Base-by-base conservation (phyloP, 2,888 invertebrate genomes). In the Hofmannophila pseudospretella region DNA sequence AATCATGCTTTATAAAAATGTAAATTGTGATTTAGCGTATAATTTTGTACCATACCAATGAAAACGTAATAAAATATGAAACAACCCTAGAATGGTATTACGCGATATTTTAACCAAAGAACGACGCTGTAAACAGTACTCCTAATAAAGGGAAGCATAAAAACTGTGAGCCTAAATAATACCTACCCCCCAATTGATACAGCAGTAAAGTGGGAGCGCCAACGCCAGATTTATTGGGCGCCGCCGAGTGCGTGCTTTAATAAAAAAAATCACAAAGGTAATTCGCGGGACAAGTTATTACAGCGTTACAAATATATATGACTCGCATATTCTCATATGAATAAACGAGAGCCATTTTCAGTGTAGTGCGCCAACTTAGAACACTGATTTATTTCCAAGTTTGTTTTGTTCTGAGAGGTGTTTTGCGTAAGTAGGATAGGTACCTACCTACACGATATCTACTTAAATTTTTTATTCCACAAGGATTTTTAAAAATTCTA, bases 211-310 rank as follows among this genome's bases (percentile, higher is more conserved):
- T 72, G 73, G 72, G 73, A 65, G 69, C 67, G 77, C 75, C 74
- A 70, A 61, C 73, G 67, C 54, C 67, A 74, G 76, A 85, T 84
- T 82, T 85, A 85, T 82, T 70, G 66, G 82, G 80, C 82, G 81
- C 81, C 81, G 67, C 60, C 55, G 61, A 67, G 70, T 74, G 79
- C 70, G 80, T 76, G 75, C 71, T 72, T 78, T 75, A 73, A 78
- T 78, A 81, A 81, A 82, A 80, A 34, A 75, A 75, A 78, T 67
- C 74, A 72, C 71, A 74, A 73, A 80, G 81, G 85, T 84, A 81
- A 82, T 79, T 81, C 76, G 58, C 67, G 68, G 68, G 71, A 79
- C 77, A 81, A 79, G 70, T 84, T 85, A 84, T 80, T 75, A 72
- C 80, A 45, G 53, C 49, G 57, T 67, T 67, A 63, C 65, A 71